Base-by-base conservation (phyloP, 2,888 invertebrate species). In the Dynastes maya region DNA sequence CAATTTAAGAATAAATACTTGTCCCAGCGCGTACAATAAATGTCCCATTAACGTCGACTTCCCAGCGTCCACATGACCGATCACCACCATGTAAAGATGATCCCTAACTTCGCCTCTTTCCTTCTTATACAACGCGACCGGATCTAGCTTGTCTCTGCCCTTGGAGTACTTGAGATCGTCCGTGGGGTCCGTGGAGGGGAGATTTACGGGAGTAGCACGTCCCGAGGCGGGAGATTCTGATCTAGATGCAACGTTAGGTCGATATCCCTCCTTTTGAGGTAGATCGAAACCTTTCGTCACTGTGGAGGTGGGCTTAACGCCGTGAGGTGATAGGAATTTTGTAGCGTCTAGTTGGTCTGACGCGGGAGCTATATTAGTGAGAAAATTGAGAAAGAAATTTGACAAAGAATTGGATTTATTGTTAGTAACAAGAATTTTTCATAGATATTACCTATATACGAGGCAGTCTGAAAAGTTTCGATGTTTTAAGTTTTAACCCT, bases 21-120 rank as follows among this genome's bases (percentile, higher is more conserved):
- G 95, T 27, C 97, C 96, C 49, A 97, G 89, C 80, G 95, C 94
- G 87, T 94, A 98, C 0, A 99, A 90, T 58, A 99, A 88, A 85
- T 98, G 95, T 0, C 99, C 99, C 95, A 99, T 97, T n/a, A 99
- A 89, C 8, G 98, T 98, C 82, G 97, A 97, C 88, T 98, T 98
- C 0, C 98, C 98, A 51, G 98, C 98, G 90, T 98, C 99, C 1
- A 99, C 99, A 90, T 99, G 99, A 9, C 96, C 99, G 87, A 96
- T 94, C 9, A 97, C 96, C 80, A 98, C 96, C 90, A 98, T 93
- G 86, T 98, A 97, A 79, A 98, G 91, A 85, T 96, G 94, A 53
- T 95, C 95, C 86, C 98, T 98, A 16, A 92, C 92, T n/a, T 92
- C 91, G 0, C 94, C 94, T 82, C 97, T 92, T 86, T 96, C 95